Percentiles rank a stretch among this genome's conserved stretches.
Evolutionary conservation across 2,888 invertebrate species (phyloP).

Genomic region (Neoascia interrupta): DNA sequence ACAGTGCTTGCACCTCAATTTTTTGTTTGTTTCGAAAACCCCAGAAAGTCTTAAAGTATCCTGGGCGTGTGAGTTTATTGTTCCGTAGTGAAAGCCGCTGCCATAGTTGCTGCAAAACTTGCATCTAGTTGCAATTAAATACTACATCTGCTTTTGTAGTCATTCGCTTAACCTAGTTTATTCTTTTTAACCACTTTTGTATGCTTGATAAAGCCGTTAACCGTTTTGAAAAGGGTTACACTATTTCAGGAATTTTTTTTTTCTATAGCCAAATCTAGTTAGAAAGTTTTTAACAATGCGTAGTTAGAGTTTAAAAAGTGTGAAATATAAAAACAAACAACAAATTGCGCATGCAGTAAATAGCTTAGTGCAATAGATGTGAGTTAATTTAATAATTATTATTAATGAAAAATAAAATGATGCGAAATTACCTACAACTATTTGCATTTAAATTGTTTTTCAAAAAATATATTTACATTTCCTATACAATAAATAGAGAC

Average conservation of each 20-base stretch:
- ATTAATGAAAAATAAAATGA: not conserved
- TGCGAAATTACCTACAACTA: not conserved
- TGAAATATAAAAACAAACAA: not conserved
- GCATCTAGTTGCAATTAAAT: constrained; percentile 1
- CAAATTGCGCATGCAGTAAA: constrained; percentile 53
- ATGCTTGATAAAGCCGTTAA: not conserved
- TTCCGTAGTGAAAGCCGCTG: constrained; percentile 20
- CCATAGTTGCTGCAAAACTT: constrained; percentile 5
- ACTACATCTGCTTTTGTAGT: constrained; percentile 36
- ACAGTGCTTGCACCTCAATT: constrained; percentile 36
- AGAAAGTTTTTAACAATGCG: not conserved
- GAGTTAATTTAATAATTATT: not conserved
- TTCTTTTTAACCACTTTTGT: constrained; percentile 35
- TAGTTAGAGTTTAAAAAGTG: not conserved
- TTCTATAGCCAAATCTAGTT: constrained; percentile 27
- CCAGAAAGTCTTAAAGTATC: not conserved
- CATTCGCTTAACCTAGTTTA: constrained; percentile 47
- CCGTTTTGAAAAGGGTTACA: constrained; percentile 2
- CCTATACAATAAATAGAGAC: no score
- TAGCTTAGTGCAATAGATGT: constrained; percentile 51
- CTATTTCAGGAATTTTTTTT: constrained; percentile 48
- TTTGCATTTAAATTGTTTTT: not conserved
- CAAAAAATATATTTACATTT: not conserved
- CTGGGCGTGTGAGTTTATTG: constrained; percentile 24
- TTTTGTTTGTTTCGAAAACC: constrained; percentile 3